Conservation (phyloP, 2,888 invertebrate species). For the Malthinus seriepunctatus region DNA sequence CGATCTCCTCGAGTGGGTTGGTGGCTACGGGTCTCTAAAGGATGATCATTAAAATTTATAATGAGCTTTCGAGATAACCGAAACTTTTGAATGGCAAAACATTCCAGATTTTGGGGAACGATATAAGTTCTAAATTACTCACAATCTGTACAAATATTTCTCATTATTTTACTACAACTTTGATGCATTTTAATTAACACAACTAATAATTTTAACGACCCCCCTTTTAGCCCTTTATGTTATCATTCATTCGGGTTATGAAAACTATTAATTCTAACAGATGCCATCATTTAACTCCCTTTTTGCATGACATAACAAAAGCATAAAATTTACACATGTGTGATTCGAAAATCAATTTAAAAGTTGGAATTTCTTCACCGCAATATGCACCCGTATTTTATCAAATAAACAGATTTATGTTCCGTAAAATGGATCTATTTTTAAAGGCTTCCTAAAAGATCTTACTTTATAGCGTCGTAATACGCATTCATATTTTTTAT, state of each 20-base stretch:
- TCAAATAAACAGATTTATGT: constrained; percentile 20
- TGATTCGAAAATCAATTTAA: constrained; percentile 19
- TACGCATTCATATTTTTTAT: too few species aligned
- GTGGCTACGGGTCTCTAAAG: not conserved
- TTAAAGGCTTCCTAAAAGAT: constrained; percentile 12
- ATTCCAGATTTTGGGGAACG: constrained; percentile 7
- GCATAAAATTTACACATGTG: constrained; percentile 20
- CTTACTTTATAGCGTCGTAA: constrained; percentile 8
- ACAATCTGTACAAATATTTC: too few species aligned
- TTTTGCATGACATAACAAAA: constrained; percentile 12
- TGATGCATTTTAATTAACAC: constrained; percentile 1
- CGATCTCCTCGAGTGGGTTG: constrained; percentile 10
- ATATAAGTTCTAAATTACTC: constrained; percentile 1
- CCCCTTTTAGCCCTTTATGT: not conserved
- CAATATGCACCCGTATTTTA: constrained; percentile 14
- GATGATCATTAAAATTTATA: constrained; percentile 20
- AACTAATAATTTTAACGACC: constrained; percentile 1
- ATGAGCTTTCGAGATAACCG: constrained; percentile 9
- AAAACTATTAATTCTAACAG: constrained; percentile 12
- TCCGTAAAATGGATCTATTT: constrained; percentile 19
- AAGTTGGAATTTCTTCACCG: constrained; percentile 18
- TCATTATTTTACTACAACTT: too few species aligned
- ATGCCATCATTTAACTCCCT: constrained; percentile 9
- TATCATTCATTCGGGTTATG: not conserved
- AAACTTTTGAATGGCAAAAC: constrained; percentile 1